These are phyloP conservation scores for Tyrannus savana DNA, from an alignment of 2,113 vertebrate species.

Conservation along the genomic window DNA sequence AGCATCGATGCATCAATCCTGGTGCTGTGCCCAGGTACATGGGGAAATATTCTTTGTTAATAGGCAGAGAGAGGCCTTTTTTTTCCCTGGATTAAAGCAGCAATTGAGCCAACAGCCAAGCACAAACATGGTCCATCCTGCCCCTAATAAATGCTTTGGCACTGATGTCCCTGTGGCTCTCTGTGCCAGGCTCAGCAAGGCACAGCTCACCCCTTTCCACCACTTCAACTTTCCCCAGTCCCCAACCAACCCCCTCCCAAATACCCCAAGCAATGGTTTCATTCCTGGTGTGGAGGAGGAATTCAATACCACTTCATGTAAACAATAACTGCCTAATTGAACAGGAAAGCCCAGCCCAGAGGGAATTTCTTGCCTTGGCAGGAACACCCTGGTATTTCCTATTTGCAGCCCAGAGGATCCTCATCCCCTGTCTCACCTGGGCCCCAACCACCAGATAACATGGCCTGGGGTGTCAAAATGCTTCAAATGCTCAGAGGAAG, in stretches of 20 bases:
- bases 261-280: background rate
- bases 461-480: fast-evolving
- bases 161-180: fast-evolving
- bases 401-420: background rate
- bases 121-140: background rate
- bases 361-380: background rate
- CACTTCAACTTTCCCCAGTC: background rate
- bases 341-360: background rate
- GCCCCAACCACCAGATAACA: background rate
- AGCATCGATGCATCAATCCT: background rate
- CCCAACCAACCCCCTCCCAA: fast-evolving
- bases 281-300: background rate
- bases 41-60: background rate
- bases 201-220: fast-evolving
- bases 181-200: background rate
- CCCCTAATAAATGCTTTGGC: background rate
- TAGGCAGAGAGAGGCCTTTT: background rate
- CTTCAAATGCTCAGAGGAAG: background rate
- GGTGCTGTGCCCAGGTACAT: background rate
- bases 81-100: background rate
- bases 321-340: background rate
- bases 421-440: fast-evolving
- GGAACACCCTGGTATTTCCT: background rate
- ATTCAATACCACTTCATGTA: background rate
- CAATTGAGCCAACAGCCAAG: background rate